Percentiles rank a stretch among this genome's conserved stretches.
These are phyloP conservation scores for Lophotis ruficrista DNA, from an alignment of 2,113 vertebrate species.

Conservation along the genomic window DNA sequence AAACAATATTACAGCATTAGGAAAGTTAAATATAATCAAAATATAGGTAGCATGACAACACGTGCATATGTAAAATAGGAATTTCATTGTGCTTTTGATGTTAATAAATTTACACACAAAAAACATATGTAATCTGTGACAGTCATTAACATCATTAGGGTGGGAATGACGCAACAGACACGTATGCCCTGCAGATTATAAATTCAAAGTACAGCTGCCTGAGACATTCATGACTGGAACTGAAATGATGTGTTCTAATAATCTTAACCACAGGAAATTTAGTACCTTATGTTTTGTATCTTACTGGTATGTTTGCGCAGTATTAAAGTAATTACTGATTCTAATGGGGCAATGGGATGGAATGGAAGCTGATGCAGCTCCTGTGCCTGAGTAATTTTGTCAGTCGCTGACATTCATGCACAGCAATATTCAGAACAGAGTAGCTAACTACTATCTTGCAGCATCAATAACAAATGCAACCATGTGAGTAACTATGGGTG, in stretches of 20 bases:
- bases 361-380: neutral
- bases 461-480: neutral
- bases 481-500: neutral
- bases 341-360: neutral
- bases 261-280: constrained; percentile 1
- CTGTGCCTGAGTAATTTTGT: neutral
- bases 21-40: neutral
- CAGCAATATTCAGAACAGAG: neutral
- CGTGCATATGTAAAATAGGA: rapidly evolving
- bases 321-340: neutral
- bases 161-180: neutral
- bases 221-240: neutral
- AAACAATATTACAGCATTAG: neutral
- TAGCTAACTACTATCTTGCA: neutral
- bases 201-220: neutral
- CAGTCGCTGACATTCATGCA: neutral
- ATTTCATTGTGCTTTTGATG: neutral
- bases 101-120: neutral
- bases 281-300: neutral
- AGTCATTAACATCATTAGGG: neutral
- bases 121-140: neutral
- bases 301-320: neutral
- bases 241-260: constrained; percentile 1
- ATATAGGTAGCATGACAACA: neutral
- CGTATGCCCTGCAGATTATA: neutral